Conservation (phyloP, 2,797 vertebrate species). For the Cyclopterus lumpus region DNA sequence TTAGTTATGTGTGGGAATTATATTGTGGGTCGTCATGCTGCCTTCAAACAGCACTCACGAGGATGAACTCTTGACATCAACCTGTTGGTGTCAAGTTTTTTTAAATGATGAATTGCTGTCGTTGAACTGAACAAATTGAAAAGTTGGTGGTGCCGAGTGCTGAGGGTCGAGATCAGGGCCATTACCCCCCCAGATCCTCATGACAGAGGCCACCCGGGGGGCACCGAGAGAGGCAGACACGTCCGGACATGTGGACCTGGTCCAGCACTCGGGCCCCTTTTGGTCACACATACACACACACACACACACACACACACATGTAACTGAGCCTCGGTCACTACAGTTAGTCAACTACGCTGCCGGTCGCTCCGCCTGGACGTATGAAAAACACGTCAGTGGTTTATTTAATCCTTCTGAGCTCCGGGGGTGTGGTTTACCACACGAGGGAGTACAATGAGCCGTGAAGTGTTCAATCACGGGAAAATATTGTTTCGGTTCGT, state of each 20-base stretch:
- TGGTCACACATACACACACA: no score
- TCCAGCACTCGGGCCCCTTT: conserved; percentile 13
- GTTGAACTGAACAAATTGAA: neutral
- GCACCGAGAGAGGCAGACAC: conserved; percentile 31
- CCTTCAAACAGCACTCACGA: neutral
- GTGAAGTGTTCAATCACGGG: conserved; percentile 47
- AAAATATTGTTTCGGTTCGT: conserved; percentile 44
- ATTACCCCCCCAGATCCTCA: conserved; percentile 47
- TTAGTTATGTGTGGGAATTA: neutral
- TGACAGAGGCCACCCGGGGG: conserved; percentile 57
- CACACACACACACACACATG: neutral
- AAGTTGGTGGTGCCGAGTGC: neutral
- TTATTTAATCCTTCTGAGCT: conserved; percentile 27
- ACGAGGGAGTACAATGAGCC: conserved; percentile 49
- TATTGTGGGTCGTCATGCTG: neutral
- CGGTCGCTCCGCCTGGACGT: neutral
- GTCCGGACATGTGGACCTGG: conserved; percentile 46
- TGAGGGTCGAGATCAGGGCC: neutral
- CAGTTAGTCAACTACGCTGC: neutral
- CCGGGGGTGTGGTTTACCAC: conserved; percentile 43
- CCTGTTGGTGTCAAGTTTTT: neutral
- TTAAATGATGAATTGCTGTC: neutral
- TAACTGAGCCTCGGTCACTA: conserved; percentile 5
- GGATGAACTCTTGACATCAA: neutral
- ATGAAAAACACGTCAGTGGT: conserved; percentile 3